Conservation (phyloP, 2,113 vertebrate genomes). For the Nesogale talazaci region DNA sequence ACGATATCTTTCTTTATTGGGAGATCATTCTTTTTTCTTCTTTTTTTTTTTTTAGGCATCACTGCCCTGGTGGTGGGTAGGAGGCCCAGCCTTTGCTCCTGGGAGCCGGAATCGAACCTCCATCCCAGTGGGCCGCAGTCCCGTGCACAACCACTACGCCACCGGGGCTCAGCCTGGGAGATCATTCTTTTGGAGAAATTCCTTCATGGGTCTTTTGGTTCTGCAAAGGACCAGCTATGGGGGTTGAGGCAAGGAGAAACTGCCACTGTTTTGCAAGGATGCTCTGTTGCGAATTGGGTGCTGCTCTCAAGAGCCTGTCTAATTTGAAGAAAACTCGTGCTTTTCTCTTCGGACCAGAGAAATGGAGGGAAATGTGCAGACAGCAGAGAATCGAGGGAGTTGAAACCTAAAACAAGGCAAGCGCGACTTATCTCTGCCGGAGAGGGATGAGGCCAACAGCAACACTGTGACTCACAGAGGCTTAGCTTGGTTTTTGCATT, state of each 20-base stretch:
- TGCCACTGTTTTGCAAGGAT: neutral
- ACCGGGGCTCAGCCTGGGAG: too few relatives aligned
- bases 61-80: too few relatives aligned
- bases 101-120: too few relatives aligned
- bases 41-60: too few relatives aligned
- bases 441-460: neutral
- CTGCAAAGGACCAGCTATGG: neutral
- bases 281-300: neutral
- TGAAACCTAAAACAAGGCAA: too few relatives aligned
- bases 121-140: too few relatives aligned
- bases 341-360: neutral
- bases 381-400: neutral
- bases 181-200: neutral
- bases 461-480: neutral
- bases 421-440: too few relatives aligned
- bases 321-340: neutral
- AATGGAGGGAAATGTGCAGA: neutral
- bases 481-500: neutral
- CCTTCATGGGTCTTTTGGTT: neutral
- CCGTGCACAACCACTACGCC: too few relatives aligned
- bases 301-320: neutral
- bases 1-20: neutral
- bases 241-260: neutral
- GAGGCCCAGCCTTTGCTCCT: too few relatives aligned
- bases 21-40: neutral